These are phyloP conservation scores for Arge pagana DNA, from an alignment of 2,888 invertebrate genomes.

Conservation along the genomic window DNA sequence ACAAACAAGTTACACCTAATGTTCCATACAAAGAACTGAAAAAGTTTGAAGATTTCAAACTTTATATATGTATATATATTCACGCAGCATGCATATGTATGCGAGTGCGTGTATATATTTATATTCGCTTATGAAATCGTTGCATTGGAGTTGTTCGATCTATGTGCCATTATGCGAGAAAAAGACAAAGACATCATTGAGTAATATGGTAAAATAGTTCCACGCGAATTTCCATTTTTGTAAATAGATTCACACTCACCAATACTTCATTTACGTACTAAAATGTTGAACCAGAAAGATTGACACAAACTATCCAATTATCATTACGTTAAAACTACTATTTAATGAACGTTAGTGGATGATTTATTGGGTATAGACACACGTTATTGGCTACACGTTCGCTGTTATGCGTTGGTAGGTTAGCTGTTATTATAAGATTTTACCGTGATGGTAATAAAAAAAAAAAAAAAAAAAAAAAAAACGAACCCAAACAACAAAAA, in stretches of 20 bases:
- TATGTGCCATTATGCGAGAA: no score
- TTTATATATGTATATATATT: no score
- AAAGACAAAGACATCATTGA: no score
- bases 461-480: no score
- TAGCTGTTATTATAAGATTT: constrained; percentile 18
- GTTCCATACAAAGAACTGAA: background rate
- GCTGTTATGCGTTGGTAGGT: constrained; percentile 18
- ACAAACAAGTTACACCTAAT: no score
- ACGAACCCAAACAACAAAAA: no score
- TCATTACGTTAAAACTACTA: constrained; percentile 12
- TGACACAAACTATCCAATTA: constrained; percentile 6
- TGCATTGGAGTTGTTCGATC: no score
- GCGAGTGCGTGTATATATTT: no score
- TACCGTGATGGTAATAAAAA: constrained; percentile 7
- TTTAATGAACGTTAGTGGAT: constrained; percentile 13
- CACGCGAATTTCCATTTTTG: constrained; percentile 24
- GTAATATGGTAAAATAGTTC: constrained; percentile 21
- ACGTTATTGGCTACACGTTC: constrained; percentile 18
- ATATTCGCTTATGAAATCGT: no score
- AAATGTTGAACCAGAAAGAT: constrained; percentile 11
- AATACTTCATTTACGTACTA: constrained; percentile 8
- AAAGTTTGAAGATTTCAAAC: background rate
- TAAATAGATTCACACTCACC: constrained; percentile 22
- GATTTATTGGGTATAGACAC: constrained; percentile 17
- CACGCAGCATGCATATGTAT: no score